Evolutionary conservation across 2,797 vertebrate genomes (phyloP), one percentile per base, ranked within the genome.

Genomic region (Poliocrania exsul): DNA sequence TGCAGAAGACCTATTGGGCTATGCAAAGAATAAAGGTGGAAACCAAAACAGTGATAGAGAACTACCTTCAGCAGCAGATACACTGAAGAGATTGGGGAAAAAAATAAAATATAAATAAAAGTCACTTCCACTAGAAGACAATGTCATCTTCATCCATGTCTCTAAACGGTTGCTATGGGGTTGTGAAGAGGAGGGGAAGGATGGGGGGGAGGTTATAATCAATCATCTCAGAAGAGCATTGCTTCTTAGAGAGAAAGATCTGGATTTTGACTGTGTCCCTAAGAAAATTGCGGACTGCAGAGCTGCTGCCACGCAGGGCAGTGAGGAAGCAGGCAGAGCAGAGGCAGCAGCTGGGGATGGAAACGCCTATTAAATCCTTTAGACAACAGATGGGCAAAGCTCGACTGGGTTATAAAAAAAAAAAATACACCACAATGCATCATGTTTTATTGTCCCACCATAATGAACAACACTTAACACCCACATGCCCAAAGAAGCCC

Each of bases 371-470:
- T 98, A 97, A 98, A 98, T 97, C 97, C 97, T 98, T 98, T 98
- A 98, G 97, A 98, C 96, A 98, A 97, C 98, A 98, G 98, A 98
- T 98, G 98, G 98, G 97, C 97, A 97, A 97, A 97, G 95, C 94
- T 96, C 78, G 83, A 49, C 95, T 96, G 93, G 82, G 81, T 97
- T 93, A 89, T 87, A 35, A 86, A 95, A 93, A 95, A 86, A 81
- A 90, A 84, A 90, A 86, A 78, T 14, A 84, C 94, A 95, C 94
- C 92, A 97, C 94, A 97, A 97, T 97, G 95, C 96, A 97, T 96
- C 96, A 95, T 96, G 96, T 97, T 97, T 97, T 96, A 96, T 97
- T 97, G 92, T 96, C 96, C 95, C 92, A 95, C 88, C 83, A 85
- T 97, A 96, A 96, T 84, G 94, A 95, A 96, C 90, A 95, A 96